Evolutionary conservation across 1,140 invertebrate genomes (phyloP).

Genomic region (Pogonognathellus flavescens): DNA sequence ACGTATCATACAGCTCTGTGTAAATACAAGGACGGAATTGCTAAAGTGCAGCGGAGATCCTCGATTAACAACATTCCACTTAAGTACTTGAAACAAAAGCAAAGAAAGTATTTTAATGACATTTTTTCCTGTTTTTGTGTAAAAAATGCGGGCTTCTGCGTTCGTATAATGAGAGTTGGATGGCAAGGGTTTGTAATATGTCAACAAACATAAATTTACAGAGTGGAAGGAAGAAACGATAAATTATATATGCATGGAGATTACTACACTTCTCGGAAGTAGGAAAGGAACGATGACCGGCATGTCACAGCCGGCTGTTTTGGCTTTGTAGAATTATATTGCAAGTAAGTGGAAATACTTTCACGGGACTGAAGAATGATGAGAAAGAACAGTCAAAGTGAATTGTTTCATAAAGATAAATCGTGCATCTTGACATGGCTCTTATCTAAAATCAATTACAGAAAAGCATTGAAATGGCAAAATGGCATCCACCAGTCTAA

Average conservation of each 20-base stretch:
- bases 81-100: neutral
- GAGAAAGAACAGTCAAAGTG: neutral
- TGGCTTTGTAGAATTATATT: neutral
- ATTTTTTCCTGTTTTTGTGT: neutral
- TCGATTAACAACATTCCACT: too few relatives aligned
- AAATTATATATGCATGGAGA: neutral
- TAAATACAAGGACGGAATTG: too few relatives aligned
- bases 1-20: too few relatives aligned
- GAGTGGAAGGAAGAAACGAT: neutral
- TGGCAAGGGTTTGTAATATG: neutral
- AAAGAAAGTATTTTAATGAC: neutral
- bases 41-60: too few relatives aligned
- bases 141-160: neutral
- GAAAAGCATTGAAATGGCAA: neutral
- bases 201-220: constrained; percentile 31
- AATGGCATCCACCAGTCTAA: neutral
- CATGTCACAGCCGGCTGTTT: constrained; percentile 17
- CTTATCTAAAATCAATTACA: constrained; percentile 20
- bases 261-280: neutral
- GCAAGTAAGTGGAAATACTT: neutral
- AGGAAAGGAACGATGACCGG: neutral
- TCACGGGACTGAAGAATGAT: neutral
- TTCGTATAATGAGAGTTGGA: neutral
- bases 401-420: constrained; percentile 12
- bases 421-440: constrained; percentile 18